Evolutionary conservation across 2,888 invertebrate genomes (phyloP).

Genomic region (Macrosiphum euphorbiae): DNA sequence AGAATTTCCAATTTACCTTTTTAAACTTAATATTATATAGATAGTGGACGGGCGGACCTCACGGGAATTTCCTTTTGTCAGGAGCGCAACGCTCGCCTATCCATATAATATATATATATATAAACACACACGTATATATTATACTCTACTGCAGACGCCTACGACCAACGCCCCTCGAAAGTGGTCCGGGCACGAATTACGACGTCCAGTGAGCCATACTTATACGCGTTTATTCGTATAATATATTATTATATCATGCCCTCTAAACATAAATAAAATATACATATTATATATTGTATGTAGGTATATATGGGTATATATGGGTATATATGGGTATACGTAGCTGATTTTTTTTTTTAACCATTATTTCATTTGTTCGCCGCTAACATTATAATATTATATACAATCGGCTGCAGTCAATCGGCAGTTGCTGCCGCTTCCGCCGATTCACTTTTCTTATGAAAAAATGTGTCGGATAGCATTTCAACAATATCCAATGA

Average conservation of each 20-base stretch:
- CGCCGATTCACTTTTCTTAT: too few relatives aligned
- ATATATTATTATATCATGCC: background rate
- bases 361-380: too few relatives aligned
- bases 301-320: too few relatives aligned
- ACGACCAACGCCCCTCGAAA: background rate
- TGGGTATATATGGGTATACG: too few relatives aligned
- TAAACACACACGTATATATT: background rate
- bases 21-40: conserved; percentile 12
- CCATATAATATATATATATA: background rate
- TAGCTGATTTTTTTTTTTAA: too few relatives aligned
- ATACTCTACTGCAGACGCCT: background rate
- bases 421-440: too few relatives aligned
- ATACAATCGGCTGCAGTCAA: too few relatives aligned
- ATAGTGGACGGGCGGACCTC: background rate
- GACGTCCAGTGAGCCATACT: background rate
- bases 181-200: conserved; percentile 2
- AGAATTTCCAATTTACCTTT: conserved; percentile 17
- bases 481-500: too few relatives aligned
- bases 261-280: background rate
- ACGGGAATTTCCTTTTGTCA: background rate
- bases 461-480: too few relatives aligned
- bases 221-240: background rate
- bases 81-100: background rate
- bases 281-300: too few relatives aligned
- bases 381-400: too few relatives aligned